A percentile compares a stretch with the other conserved stretches of the same genome.
Conservation (phyloP, 2,888 invertebrate species). For the Clitarchus hookeri region DNA sequence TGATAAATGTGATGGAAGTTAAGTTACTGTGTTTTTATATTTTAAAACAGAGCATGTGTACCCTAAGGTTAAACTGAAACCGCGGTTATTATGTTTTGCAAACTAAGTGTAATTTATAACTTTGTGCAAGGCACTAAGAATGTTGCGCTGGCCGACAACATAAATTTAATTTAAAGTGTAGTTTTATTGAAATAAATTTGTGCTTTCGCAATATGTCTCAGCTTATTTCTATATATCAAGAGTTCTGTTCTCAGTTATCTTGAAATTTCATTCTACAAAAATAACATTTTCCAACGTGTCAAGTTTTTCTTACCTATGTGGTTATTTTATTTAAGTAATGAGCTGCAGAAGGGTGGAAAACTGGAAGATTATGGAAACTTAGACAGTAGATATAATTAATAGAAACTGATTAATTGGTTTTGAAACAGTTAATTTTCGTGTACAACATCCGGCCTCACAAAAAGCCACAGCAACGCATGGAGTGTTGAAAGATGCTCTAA, state of each 20-base stretch:
- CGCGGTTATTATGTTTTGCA: background rate
- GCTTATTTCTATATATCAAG: background rate
- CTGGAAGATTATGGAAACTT: too few relatives aligned
- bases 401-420: too few relatives aligned
- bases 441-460: too few relatives aligned
- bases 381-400: too few relatives aligned
- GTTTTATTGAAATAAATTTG: background rate
- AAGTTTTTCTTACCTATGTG: too few relatives aligned
- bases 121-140: background rate
- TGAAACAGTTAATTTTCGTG: too few relatives aligned
- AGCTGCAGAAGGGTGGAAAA: too few relatives aligned
- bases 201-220: background rate
- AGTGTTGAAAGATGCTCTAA: too few relatives aligned
- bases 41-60: background rate
- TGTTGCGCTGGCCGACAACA: constrained; percentile 1
- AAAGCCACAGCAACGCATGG: too few relatives aligned
- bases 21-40: background rate
- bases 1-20: background rate
- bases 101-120: background rate
- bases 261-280: background rate
- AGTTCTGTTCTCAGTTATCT: background rate
- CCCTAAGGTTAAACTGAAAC: background rate
- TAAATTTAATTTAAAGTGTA: background rate
- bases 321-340: too few relatives aligned
- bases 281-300: background rate